Base-by-base conservation (phyloP, 2,797 vertebrate species). In the Epinephelus awoara region DNA sequence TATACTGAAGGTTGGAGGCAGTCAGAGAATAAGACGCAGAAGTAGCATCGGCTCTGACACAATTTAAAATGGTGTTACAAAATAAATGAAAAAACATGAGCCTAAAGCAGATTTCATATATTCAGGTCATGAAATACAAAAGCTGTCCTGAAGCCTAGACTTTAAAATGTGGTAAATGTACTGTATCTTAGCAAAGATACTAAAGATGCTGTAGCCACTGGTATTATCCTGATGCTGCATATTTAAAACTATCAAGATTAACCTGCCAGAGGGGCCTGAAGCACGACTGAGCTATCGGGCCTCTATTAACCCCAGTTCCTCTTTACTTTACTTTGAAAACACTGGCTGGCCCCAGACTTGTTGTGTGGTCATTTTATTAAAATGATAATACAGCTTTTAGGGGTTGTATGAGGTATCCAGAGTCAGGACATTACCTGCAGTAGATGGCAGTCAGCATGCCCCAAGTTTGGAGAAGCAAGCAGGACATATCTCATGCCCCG, bases 91-190 rank as follows among this genome's bases (percentile, higher is more conserved):
- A 64, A 51, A 74, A n/a, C 23, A 27, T 2, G 14, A 25, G 65
- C 64, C 51, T 6, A 3, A 3, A 62, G 66, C 38, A 58, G 29
- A 55, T 65, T 82, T 66, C 5, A 64, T 66, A 52, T 51, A 59
- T 64, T 63, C 27, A 34, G 59, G 46, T 70, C 49, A 75, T 52
- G 42, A 49, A 69, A 76, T 62, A 38, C 18, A 67, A 67, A 67
- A 78, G 40, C 7, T 52, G 6, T 3, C 46, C 17, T 9, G 19
- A 10, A 65, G 63, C 57, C 10, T 10, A 2, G 19, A 54, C 5
- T 27, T 65, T 57, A 9, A 67, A 34, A 71, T 65, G 40, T 46
- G 12, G 9, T 54, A 38, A 50, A 64, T 71, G 8, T 57, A 19
- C 11, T 44, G 13, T 63, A 55, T 59, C 13, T 57, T 19, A 21